Evolutionary conservation across 1,140 invertebrate genomes (phyloP), one percentile per base, ranked within the genome.

Genomic region (Panulirus ornatus): DNA sequence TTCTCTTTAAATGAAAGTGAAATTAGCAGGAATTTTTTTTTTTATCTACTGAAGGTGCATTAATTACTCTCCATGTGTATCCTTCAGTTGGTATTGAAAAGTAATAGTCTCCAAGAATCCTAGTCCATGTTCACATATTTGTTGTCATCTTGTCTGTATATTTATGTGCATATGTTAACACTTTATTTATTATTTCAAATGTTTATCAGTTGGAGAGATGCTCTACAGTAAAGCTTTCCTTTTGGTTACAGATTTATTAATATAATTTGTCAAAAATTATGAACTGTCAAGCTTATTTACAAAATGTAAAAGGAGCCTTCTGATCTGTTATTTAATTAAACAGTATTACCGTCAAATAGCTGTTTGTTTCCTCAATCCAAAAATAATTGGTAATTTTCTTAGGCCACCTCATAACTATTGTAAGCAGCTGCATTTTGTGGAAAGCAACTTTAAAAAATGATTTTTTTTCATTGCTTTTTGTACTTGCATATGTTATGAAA

Each of bases 91-190:
- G 11, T 42, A 78, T 44, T 36, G 42, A 11, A 16, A 78, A n/a
- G 27, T 19, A 42, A 75, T 75, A 36, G 81, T 83, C 58, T 83
- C 38, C 81, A 83, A n/a, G 58, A 83, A 63, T 54, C 79, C 81
- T 83, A 83, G 81, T 83, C 81, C 36, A 83, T 83, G 81, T 83
- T 83, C 58, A 83, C 81, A 66, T 63, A 58, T 83, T 40, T 63
- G 40, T 42, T 40, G 81, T 83, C 54, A 83, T 83, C 40, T 36
- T 83, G 36, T 83, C 51, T 78, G 75, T 78, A 78, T 78, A 78
- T 78, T 78, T 83, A 82, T 83, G 81, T 83, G 81, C 81, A 83
- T 83, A 83, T 83, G 81, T 83, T 83, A 83, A 63, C 58, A 38
- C n/a, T 27, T 66, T 83, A 63, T 83, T 83, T 83, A 83, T 58